A percentile compares a stretch with the other conserved stretches of the same genome.
phyloP scores from a whole-genome alignment of 2,797 vertebrate genomes.

The Rousettus madagascariensis region DNA sequence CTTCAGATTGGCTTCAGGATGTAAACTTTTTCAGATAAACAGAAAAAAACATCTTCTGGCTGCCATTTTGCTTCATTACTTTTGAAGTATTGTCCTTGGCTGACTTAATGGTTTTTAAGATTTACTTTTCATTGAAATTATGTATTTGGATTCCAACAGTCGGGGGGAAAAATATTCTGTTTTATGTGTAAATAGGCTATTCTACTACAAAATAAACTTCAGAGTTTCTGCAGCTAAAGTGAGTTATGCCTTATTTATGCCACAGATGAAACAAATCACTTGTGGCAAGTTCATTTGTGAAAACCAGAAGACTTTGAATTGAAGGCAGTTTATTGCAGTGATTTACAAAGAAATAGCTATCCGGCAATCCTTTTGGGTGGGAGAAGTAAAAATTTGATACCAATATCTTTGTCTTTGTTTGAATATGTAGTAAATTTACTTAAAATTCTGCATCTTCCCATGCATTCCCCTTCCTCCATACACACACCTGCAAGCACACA shows the following conservation, averaged over 20 bases:
- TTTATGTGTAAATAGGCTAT: constrained; percentile 40
- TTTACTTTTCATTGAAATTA: constrained; percentile 49
- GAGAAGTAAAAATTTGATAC: constrained; percentile 43
- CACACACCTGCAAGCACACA: not conserved
- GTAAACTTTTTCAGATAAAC: not conserved
- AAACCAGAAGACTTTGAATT: constrained; percentile 18
- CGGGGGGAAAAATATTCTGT: not conserved
- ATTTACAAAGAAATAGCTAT: constrained; percentile 20
- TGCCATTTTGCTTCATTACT: constrained; percentile 34
- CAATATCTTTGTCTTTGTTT: not conserved
- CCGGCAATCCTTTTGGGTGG: not conserved
- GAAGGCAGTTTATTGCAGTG: constrained; percentile 9
- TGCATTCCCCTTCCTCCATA: not conserved
- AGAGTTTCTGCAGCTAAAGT: constrained; percentile 2
- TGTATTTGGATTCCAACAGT: constrained; percentile 25
- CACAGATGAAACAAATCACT: constrained; percentile 52
- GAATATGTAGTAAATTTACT: not conserved
- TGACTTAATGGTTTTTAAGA: constrained; percentile 32
- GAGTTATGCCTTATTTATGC: constrained; percentile 41
- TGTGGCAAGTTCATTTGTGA: constrained; percentile 40
- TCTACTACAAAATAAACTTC: constrained; percentile 56
- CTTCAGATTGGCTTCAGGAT: not conserved
- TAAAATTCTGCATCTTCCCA: constrained; percentile 4
- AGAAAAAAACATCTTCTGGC: not conserved
- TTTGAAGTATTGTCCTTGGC: constrained; percentile 5